Conservation (phyloP, 2,113 vertebrate species). For the Puntigrus tetrazona region DNA sequence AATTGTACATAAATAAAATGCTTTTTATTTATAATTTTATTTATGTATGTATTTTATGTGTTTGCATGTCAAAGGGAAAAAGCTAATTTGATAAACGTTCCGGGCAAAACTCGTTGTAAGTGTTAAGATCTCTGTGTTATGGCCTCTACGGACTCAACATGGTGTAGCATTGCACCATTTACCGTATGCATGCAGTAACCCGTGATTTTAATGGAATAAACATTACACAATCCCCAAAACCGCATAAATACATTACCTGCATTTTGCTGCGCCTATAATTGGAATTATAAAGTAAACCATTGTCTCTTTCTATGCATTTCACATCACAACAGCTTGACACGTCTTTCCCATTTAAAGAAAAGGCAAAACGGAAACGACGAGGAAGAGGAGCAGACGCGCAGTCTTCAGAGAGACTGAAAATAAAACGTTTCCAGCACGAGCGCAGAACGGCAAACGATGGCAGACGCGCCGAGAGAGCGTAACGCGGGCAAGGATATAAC, state of each 20-base stretch:
- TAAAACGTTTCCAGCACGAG: slow-evolving; percentile 2
- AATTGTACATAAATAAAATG: neutral
- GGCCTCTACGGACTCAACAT: slow-evolving; percentile 51
- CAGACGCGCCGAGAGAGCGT: slow-evolving; percentile 60
- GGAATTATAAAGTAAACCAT: slow-evolving; percentile 25
- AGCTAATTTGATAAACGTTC: neutral
- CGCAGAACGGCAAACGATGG: neutral
- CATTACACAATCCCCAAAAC: slow-evolving; percentile 51
- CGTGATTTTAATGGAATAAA: slow-evolving; percentile 43
- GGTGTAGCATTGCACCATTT: slow-evolving; percentile 76
- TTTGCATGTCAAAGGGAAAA: neutral
- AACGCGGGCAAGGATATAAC: slow-evolving; percentile 53
- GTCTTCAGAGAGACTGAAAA: neutral
- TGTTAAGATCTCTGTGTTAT: slow-evolving; percentile 48
- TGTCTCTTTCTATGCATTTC: slow-evolving; percentile 20
- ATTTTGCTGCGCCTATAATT: neutral
- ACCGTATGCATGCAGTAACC: slow-evolving; percentile 53
- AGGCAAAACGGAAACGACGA: slow-evolving; percentile 29
- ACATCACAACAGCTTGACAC: slow-evolving; percentile 44
- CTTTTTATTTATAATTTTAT: neutral
- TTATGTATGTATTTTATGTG: neutral
- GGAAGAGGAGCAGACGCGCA: neutral
- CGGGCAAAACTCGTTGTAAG: slow-evolving; percentile 1
- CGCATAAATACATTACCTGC: slow-evolving; percentile 53
- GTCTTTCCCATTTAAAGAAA: slow-evolving; percentile 46